Evolutionary conservation across 2,797 vertebrate species (phyloP).

Genomic region (Cryptoblepharus egeriae): DNA sequence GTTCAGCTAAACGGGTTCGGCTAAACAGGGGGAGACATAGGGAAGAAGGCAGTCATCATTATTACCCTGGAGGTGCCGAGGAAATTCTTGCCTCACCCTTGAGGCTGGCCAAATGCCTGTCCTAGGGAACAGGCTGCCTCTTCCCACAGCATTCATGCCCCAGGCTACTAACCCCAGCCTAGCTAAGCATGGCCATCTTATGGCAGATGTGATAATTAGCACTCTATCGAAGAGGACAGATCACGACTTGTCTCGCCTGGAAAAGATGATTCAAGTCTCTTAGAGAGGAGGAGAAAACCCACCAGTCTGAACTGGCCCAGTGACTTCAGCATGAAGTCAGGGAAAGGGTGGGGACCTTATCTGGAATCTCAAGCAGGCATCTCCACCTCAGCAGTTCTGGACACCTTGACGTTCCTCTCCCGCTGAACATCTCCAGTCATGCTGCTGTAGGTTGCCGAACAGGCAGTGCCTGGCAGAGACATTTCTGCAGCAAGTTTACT

Average conservation of each 20-base stretch:
- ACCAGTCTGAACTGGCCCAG: constrained; percentile 56
- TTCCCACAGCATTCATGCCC: background rate
- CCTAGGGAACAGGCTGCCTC: background rate
- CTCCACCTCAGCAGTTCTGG: constrained; percentile 63
- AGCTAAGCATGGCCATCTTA: constrained; percentile 26
- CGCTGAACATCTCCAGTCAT: constrained; percentile 37
- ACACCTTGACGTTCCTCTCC: constrained; percentile 68
- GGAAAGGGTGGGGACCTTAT: constrained; percentile 45
- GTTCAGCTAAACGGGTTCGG: too few relatives aligned
- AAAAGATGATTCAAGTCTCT: constrained; percentile 56
- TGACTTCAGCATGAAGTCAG: constrained; percentile 48
- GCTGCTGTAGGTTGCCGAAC: constrained; percentile 58
- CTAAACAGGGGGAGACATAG: too few relatives aligned
- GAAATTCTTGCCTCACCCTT: background rate
- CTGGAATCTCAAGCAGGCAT: constrained; percentile 54
- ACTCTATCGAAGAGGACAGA: constrained; percentile 51
- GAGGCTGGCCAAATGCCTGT: background rate
- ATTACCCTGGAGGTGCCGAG: background rate
- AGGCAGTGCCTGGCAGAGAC: constrained; percentile 43
- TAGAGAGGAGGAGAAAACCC: constrained; percentile 41
- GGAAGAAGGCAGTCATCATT: background rate
- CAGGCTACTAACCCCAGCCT: background rate
- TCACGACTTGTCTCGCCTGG: constrained; percentile 54
- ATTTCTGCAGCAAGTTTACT: constrained; percentile 62
- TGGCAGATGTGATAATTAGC: constrained; percentile 68